Evolutionary conservation across 1,140 invertebrate genomes (phyloP).

Genomic region (Drosophila dunni): DNA sequence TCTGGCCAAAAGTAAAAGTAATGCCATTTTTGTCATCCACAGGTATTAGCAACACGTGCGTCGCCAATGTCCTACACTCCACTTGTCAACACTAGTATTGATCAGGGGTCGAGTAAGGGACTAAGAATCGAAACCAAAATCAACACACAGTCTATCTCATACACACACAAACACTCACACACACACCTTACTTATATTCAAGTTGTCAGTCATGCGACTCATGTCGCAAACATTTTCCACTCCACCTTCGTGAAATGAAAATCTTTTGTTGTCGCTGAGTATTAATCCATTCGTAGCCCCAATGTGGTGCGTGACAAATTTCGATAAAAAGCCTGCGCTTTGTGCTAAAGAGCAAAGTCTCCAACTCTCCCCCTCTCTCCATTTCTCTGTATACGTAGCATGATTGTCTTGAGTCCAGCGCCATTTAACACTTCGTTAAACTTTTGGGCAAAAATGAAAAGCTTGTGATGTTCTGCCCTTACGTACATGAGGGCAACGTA

Average conservation of each 20-base stretch:
- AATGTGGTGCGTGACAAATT: conserved; percentile 77
- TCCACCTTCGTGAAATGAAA: conserved; percentile 57
- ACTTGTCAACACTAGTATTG: conserved; percentile 53
- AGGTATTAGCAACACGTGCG: conserved; percentile 77
- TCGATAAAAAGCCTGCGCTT: conserved; percentile 69
- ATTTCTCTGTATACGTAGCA: conserved; percentile 5
- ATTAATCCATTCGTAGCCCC: conserved; percentile 66
- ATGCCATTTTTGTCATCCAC: conserved; percentile 71
- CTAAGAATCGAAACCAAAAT: conserved; percentile 11
- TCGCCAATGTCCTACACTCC: conserved; percentile 7
- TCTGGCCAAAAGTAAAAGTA: conserved; percentile 69
- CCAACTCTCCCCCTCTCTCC: neutral
- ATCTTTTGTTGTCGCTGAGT: conserved; percentile 68
- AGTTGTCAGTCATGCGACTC: conserved; percentile 75
- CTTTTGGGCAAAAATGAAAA: conserved; percentile 54
- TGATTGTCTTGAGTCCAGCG: conserved; percentile 28
- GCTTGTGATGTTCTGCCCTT: conserved; percentile 44
- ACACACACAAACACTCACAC: too few species aligned
- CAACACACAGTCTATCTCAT: neutral
- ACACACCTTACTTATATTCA: neutral
- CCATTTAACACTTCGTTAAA: conserved; percentile 81
- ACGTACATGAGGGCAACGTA: conserved; percentile 22
- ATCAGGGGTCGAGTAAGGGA: conserved; percentile 14
- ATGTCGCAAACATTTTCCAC: conserved; percentile 74
- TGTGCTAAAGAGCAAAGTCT: neutral